phyloP scores from a whole-genome alignment of 2,888 invertebrate genomes.

The Listrodromus nycthemerus region DNA sequence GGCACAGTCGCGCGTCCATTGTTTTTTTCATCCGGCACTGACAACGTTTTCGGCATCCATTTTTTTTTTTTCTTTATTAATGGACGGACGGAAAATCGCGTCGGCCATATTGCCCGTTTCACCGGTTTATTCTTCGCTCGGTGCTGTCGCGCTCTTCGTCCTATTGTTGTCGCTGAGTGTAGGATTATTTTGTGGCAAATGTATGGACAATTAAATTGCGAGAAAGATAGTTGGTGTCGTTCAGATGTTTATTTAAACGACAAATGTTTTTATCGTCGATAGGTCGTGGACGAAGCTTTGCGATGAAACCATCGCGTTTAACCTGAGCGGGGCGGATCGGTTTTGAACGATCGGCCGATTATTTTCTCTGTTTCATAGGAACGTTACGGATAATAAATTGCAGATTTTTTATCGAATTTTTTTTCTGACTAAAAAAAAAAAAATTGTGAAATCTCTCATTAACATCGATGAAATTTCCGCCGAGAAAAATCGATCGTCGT shows the following conservation, averaged over 20 bases:
- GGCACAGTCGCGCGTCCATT: background rate
- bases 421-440: background rate
- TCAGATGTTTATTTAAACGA: too few species aligned
- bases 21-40: background rate
- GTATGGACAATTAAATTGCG: too few species aligned
- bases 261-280: too few species aligned
- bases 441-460: conserved; percentile 43
- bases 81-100: conserved; percentile 51
- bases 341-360: background rate
- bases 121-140: too few species aligned
- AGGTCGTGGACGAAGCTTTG: too few species aligned
- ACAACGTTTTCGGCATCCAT: background rate
- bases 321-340: background rate
- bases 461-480: conserved; percentile 4
- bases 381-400: too few species aligned
- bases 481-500: conserved; percentile 41
- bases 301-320: too few species aligned
- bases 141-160: too few species aligned
- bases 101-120: background rate
- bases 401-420: background rate
- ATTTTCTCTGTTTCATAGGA: too few species aligned
- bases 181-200: too few species aligned
- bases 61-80: conserved; percentile 23
- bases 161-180: too few species aligned
- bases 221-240: too few species aligned